Conservation (phyloP, 2,113 vertebrate genomes). For the Tretioscincus oriximinensis region DNA sequence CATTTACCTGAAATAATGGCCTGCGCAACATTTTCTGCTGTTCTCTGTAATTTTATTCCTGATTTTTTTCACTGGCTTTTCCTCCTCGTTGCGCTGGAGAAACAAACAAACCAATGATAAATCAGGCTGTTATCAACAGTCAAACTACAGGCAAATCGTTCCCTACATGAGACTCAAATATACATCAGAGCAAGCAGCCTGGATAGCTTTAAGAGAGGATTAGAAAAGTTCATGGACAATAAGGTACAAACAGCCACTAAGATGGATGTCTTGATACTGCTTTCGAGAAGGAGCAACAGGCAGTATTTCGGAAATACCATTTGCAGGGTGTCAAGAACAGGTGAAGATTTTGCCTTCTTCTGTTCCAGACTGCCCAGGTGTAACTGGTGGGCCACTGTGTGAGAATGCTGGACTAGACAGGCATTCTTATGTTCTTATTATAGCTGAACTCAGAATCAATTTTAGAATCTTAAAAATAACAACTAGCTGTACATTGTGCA, state of each 20-base stretch:
- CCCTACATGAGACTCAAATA: not conserved
- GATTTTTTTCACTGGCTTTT: not conserved
- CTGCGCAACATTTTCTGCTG: conserved; percentile 61
- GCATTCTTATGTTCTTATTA: too few species aligned
- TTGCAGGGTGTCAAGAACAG: too few species aligned
- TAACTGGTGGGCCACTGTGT: too few species aligned
- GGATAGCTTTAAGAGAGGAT: too few species aligned
- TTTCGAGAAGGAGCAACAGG: too few species aligned
- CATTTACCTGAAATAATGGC: conserved; percentile 62
- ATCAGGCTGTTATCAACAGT: not conserved
- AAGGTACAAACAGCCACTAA: too few species aligned
- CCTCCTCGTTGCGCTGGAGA: conserved; percentile 3
- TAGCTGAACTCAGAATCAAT: not conserved
- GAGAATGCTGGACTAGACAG: too few species aligned
- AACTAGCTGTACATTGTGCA: not conserved
- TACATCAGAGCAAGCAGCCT: not conserved
- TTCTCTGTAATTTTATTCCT: conserved; percentile 22
- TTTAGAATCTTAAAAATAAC: not conserved
- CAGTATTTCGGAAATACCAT: too few species aligned
- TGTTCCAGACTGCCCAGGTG: too few species aligned
- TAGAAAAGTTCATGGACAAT: too few species aligned
- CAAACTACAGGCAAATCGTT: not conserved
- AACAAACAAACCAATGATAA: not conserved
- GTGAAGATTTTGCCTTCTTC: too few species aligned
- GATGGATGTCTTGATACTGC: too few species aligned